Percentiles rank a stretch among this genome's conserved stretches.
Evolutionary conservation across 2,888 invertebrate genomes (phyloP).

Genomic region (Alcis repandata): DNA sequence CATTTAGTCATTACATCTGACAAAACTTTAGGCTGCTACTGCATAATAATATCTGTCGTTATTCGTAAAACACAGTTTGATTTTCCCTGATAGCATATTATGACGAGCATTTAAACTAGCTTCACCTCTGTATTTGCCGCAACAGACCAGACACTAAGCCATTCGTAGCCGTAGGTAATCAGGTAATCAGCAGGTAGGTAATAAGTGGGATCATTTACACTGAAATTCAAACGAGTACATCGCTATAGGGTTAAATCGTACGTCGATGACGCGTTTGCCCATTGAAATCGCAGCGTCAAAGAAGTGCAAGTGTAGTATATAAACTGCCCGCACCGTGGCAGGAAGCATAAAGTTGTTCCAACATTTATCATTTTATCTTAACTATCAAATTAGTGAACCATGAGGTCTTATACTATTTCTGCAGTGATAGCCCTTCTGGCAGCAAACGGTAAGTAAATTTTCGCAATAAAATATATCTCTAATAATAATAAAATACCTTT

Average conservation of each 20-base stretch:
- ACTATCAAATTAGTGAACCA: constrained; percentile 58
- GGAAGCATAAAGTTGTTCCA: constrained; percentile 67
- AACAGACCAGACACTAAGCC: too few species aligned
- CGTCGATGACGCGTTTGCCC: constrained; percentile 73
- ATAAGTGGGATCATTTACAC: constrained; percentile 11
- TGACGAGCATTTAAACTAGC: too few species aligned
- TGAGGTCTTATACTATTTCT: constrained; percentile 61
- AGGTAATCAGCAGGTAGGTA: not conserved
- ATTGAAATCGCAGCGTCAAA: constrained; percentile 77
- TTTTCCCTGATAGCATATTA: too few species aligned
- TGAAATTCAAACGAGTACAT: constrained; percentile 19
- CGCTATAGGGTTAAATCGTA: constrained; percentile 73
- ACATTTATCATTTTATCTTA: constrained; percentile 50
- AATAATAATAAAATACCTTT: not conserved
- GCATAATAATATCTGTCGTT: too few species aligned
- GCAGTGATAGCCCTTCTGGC: constrained; percentile 69
- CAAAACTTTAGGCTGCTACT: too few species aligned
- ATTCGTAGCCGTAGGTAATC: not conserved
- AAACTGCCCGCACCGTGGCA: constrained; percentile 72
- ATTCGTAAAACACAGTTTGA: too few species aligned
- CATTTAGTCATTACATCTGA: too few species aligned
- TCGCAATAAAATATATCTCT: not conserved
- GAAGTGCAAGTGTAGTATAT: constrained; percentile 79
- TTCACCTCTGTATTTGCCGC: too few species aligned
- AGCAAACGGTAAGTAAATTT: constrained; percentile 70